Percentiles rank a stretch among this genome's conserved stretches.
These are phyloP conservation scores for Perccottus glenii DNA, from an alignment of 2,113 vertebrate genomes.

Conservation along the genomic window DNA sequence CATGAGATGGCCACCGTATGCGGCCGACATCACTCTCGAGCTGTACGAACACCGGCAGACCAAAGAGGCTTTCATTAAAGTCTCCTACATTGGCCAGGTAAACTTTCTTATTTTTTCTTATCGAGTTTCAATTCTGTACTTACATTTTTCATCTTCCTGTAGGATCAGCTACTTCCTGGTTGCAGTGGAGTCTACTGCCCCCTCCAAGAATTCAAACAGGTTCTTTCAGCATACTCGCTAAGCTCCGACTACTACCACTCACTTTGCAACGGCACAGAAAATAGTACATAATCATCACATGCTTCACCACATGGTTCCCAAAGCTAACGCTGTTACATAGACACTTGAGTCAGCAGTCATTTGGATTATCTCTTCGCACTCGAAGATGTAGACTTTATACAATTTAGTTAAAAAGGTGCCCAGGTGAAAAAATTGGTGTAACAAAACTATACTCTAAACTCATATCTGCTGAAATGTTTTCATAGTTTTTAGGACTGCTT, in stretches of 20 bases:
- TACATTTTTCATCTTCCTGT: conserved; percentile 19
- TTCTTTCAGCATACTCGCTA: conserved; percentile 76
- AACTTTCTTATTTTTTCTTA: not conserved
- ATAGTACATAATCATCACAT: conserved; percentile 24
- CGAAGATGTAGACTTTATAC: no score
- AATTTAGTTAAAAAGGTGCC: no score
- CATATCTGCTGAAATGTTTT: no score
- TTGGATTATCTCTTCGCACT: no score
- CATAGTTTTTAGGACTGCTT: no score
- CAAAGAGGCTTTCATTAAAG: conserved; percentile 85
- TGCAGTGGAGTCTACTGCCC: conserved; percentile 88
- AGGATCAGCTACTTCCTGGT: conserved; percentile 88
- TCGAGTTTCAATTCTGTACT: not conserved
- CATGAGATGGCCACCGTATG: conserved; percentile 89
- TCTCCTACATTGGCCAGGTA: conserved; percentile 85
- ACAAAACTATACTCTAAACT: no score
- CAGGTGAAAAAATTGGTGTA: no score
- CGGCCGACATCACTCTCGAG: conserved; percentile 87
- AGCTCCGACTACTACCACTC: conserved; percentile 78
- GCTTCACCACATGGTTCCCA: conserved; percentile 4
- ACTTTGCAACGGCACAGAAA: conserved; percentile 76
- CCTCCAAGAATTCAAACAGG: conserved; percentile 84
- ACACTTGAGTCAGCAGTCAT: not conserved
- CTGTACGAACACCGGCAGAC: conserved; percentile 84
- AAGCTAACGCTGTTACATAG: not conserved